Conservation (phyloP, 2,888 invertebrate species). For the Stenotaenia linearis region DNA sequence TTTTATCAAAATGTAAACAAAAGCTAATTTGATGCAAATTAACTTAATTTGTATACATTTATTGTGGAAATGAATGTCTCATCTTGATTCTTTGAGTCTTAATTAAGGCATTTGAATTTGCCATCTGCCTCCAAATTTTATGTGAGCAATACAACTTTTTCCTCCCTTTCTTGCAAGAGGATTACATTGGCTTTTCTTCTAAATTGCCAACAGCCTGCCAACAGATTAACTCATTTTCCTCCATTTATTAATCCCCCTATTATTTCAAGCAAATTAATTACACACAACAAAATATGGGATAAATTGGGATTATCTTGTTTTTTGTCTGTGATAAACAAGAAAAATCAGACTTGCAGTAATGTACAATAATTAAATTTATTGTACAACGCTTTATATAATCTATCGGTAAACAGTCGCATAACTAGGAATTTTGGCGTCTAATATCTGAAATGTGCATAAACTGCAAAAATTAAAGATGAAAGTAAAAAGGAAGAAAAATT, state of each 20-base stretch:
- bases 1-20: not conserved
- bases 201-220: slow-evolving; percentile 7
- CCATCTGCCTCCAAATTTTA: slow-evolving; percentile 8
- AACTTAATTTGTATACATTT: not conserved
- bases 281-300: not conserved
- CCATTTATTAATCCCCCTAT: not conserved
- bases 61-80: not conserved
- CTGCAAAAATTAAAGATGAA: no score
- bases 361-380: not conserved
- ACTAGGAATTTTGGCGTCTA: no score
- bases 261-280: not conserved
- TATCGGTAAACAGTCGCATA: no score
- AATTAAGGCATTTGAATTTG: slow-evolving; percentile 15
- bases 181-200: slow-evolving; percentile 6
- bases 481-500: no score
- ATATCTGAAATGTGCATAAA: no score
- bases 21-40: not conserved
- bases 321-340: not conserved
- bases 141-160: not conserved
- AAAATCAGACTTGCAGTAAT: no score
- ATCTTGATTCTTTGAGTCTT: not conserved
- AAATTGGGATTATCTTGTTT: not conserved
- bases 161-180: not conserved
- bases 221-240: not conserved
- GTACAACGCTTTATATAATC: no score